Base-by-base conservation (phyloP, 2,113 vertebrate species). In the Phoenicopterus ruber region DNA sequence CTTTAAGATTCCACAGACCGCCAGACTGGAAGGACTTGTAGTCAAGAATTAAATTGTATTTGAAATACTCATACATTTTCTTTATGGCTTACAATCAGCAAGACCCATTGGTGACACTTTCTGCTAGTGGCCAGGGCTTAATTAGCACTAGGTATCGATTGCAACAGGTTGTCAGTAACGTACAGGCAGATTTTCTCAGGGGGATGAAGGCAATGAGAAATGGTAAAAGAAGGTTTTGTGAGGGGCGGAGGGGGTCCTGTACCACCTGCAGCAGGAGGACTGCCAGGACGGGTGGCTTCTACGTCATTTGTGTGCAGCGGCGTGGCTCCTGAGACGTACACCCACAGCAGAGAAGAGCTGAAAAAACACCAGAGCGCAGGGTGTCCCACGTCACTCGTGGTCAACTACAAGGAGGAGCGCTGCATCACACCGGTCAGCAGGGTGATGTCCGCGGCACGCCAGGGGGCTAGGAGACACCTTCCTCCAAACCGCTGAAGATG, bases 241-340 rank as follows among this genome's bases (percentile, higher is more conserved):
- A 62, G 47, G 31, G 5, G 15, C 34, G 7, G 12, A 62, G 16
- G 26, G 7, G 4, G 7, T 42, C 25, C 63, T 78, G 19, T 80
- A 32, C 10, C 19, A 58, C 47, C 25, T 94, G 38, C 31, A 69
- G 59, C n/a, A 44, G 46, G 31, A 54, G 20, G 32, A 67, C 54
- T 83, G 38, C 29, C 13, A 24, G 32, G n/a, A 49, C 4, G 22
- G 6, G 17, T 71, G 29, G 32, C 49, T 91, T 73, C 59, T 38
- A 2, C 1, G 2, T 20, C 0, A 66, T 78, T 55, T 88, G 25
- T 50, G 12, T 38, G 46, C 42, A 66, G 21, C 1, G 0, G 19
- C 38, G 38, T 24, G 11, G 47, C 25, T 90, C 92, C 77, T 77
- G 76, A 81, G 22, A 62, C 22, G 11, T 7, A 42, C 5, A n/a